Conservation (phyloP, 2,797 vertebrate species). For the Remorina albescens region DNA sequence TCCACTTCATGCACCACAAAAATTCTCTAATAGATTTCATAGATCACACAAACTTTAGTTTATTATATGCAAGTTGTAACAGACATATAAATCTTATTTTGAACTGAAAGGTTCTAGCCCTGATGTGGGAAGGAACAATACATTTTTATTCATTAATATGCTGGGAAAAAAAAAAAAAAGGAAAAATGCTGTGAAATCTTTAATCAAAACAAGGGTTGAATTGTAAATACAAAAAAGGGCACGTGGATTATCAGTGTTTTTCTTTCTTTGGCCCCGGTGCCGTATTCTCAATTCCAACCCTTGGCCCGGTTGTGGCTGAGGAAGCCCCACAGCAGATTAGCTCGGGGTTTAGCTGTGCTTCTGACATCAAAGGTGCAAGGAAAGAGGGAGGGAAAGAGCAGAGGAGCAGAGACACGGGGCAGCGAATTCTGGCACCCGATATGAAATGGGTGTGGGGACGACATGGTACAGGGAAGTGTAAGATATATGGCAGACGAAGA, state of each 20-base stretch:
- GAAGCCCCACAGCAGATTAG: slow-evolving; percentile 74
- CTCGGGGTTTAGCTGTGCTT: slow-evolving; percentile 70
- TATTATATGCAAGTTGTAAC: not conserved
- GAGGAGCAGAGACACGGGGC: slow-evolving; percentile 52
- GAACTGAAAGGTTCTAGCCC: not conserved
- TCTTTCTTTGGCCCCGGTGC: slow-evolving; percentile 40
- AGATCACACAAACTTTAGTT: not conserved
- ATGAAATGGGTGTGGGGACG: slow-evolving; percentile 18
- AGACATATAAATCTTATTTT: not conserved
- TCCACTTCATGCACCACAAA: not conserved
- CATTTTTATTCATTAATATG: no score
- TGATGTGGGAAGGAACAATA: no score
- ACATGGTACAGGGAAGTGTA: slow-evolving; percentile 36
- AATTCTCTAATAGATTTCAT: not conserved
- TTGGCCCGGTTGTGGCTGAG: slow-evolving; percentile 53
- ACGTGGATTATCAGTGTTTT: not conserved
- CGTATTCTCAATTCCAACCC: slow-evolving; percentile 60
- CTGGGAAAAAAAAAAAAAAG: no score
- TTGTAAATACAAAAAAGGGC: slow-evolving; percentile 7
- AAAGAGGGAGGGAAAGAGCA: slow-evolving; percentile 50
- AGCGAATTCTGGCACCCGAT: slow-evolving; percentile 50
- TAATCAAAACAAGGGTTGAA: not conserved
- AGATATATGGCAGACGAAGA: slow-evolving; percentile 16
- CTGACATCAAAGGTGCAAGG: slow-evolving; percentile 77
- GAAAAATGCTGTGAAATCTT: not conserved